phyloP scores from a whole-genome alignment of 1,140 invertebrate genomes.

The Drosophila serrata region DNA sequence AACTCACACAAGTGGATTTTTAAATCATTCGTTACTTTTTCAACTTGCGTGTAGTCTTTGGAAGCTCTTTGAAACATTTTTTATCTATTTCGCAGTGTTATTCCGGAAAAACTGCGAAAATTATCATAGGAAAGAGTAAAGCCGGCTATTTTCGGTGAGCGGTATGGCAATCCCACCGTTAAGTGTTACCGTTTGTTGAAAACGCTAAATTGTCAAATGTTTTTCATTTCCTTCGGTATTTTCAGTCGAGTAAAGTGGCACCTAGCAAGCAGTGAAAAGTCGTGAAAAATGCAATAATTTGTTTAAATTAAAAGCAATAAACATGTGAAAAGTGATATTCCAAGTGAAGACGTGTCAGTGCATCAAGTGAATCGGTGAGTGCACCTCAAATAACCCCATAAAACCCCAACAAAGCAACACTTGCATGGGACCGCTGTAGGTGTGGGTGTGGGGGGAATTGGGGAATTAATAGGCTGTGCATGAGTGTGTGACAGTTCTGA shows the following conservation, averaged over 20 bases:
- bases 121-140: not conserved
- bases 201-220: not conserved
- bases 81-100: not conserved
- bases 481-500: conserved; percentile 27
- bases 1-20: not conserved
- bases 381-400: not conserved
- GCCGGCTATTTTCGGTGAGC: not conserved
- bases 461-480: conserved; percentile 1
- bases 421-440: conserved; percentile 24
- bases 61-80: not conserved
- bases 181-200: not conserved
- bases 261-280: conserved; percentile 29
- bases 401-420: conserved; percentile 32
- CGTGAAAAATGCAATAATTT: conserved; percentile 45
- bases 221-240: not conserved
- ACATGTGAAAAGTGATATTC: conserved; percentile 50
- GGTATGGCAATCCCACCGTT: not conserved
- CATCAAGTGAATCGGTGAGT: conserved; percentile 59
- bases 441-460: conserved; percentile 43
- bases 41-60: not conserved
- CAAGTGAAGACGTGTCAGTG: conserved; percentile 6
- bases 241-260: not conserved
- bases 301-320: conserved; percentile 49
- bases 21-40: not conserved
- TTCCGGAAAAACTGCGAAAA: not conserved